Conservation (phyloP, 2,797 vertebrate species). For the Ctenopoma multispine region DNA sequence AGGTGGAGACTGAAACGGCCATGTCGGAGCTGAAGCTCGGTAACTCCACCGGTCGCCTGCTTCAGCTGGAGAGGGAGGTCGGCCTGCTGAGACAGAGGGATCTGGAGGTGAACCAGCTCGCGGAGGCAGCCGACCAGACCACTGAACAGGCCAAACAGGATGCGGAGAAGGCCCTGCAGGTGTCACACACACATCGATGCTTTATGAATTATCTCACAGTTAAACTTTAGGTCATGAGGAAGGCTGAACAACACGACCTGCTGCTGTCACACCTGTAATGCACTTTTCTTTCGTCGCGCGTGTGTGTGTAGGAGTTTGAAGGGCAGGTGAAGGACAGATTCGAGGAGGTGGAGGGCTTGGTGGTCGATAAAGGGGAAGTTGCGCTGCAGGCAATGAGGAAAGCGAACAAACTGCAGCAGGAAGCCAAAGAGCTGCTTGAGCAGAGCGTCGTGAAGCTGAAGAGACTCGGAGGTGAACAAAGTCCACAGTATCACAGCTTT, state of each 20-base stretch:
- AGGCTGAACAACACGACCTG: neutral
- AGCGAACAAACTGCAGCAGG: conserved; percentile 88
- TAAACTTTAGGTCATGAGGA: neutral
- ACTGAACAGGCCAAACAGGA: conserved; percentile 74
- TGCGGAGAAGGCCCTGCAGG: conserved; percentile 88
- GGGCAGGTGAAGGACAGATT: conserved; percentile 86
- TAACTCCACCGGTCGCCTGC: conserved; percentile 87
- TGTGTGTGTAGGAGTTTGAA: conserved; percentile 84
- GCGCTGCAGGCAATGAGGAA: conserved; percentile 88
- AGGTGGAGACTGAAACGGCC: conserved; percentile 93
- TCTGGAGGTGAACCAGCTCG: conserved; percentile 76
- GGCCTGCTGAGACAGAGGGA: conserved; percentile 86
- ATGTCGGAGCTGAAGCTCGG: conserved; percentile 89
- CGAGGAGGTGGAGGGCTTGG: conserved; percentile 83
- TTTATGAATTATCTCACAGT: neutral
- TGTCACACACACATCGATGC: conserved; percentile 47
- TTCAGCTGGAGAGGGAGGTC: conserved; percentile 88
- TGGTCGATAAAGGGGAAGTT: conserved; percentile 86
- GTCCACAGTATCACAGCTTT: too few relatives aligned
- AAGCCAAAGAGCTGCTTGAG: conserved; percentile 89
- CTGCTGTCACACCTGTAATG: too few relatives aligned
- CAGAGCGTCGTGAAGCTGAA: conserved; percentile 91
- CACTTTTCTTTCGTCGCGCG: neutral
- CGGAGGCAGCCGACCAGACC: conserved; percentile 76
- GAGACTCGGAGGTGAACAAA: conserved; percentile 86